Evolutionary conservation across 2,113 vertebrate genomes (phyloP).

Genomic region (Phodopus roborovskii): DNA sequence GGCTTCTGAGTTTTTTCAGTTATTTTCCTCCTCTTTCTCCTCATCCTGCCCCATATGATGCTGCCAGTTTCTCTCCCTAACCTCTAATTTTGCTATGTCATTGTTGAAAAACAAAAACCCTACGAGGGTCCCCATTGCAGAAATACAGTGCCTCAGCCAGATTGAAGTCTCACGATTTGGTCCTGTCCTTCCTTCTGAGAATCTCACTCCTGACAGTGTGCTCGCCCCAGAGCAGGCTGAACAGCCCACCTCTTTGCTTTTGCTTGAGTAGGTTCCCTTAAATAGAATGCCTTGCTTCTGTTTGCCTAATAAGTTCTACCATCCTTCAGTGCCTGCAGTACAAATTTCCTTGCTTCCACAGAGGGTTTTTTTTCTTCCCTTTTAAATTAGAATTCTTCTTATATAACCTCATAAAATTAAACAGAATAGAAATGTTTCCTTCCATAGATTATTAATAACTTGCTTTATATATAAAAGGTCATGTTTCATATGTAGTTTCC

Average conservation of each 20-base stretch:
- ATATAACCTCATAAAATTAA: not conserved
- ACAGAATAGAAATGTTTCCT: constrained; percentile 37
- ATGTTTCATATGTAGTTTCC: not conserved
- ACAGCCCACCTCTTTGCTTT: not conserved
- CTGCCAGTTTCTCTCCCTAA: not conserved
- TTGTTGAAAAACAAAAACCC: not conserved
- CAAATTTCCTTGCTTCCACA: constrained; percentile 7
- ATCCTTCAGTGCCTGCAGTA: not conserved
- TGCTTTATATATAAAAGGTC: not conserved
- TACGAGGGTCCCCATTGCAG: not conserved
- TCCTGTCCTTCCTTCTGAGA: not conserved
- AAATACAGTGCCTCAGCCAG: not conserved
- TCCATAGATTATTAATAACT: not conserved
- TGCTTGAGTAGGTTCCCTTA: not conserved
- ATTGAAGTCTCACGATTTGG: not conserved
- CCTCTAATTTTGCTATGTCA: constrained; percentile 30
- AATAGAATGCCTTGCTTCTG: constrained; percentile 4
- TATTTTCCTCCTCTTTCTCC: not conserved
- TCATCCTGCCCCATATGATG: not conserved
- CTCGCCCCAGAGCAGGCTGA: not conserved
- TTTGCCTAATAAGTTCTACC: not conserved
- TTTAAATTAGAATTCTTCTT: not conserved
- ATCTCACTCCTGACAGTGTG: not conserved
- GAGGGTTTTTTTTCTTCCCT: not conserved
- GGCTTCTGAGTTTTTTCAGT: not conserved